Conservation (phyloP, 2,113 vertebrate species). For the Brevimyrus niger region DNA sequence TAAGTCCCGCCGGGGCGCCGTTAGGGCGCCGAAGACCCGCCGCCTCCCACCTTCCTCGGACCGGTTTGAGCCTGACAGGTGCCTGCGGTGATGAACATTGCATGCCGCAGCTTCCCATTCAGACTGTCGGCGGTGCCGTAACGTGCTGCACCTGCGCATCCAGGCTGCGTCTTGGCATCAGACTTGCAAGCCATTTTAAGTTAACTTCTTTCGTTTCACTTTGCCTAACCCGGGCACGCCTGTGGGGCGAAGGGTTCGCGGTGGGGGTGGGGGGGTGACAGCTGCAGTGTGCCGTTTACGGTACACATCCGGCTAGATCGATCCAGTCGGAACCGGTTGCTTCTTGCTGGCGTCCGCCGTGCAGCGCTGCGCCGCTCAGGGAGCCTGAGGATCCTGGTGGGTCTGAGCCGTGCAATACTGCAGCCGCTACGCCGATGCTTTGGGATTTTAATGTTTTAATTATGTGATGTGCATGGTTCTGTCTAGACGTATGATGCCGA, state of each 20-base stretch:
- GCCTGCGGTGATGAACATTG: not conserved
- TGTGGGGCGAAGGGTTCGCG: not conserved
- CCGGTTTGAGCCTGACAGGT: not conserved
- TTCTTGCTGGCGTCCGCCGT: constrained; percentile 1
- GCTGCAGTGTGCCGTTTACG: not conserved
- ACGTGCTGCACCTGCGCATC: not conserved
- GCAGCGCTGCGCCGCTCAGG: not conserved
- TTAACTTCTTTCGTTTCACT: not conserved
- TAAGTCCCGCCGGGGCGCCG: not conserved
- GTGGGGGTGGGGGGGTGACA: not conserved
- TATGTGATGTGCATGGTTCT: not conserved
- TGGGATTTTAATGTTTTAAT: not conserved
- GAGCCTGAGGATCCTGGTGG: not conserved
- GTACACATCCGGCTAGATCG: constrained; percentile 29
- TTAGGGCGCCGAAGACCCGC: not conserved
- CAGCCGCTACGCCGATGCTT: not conserved
- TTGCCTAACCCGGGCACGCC: not conserved
- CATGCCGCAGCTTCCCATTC: not conserved
- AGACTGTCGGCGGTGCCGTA: not conserved
- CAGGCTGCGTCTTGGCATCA: not conserved
- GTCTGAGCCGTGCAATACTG: not conserved
- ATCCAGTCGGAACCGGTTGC: constrained; percentile 47
- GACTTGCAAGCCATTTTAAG: not conserved
- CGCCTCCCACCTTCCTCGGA: not conserved
- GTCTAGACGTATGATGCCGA: not conserved